phyloP scores from a whole-genome alignment of 2,888 invertebrate species.

The Octonoba sinensis region DNA sequence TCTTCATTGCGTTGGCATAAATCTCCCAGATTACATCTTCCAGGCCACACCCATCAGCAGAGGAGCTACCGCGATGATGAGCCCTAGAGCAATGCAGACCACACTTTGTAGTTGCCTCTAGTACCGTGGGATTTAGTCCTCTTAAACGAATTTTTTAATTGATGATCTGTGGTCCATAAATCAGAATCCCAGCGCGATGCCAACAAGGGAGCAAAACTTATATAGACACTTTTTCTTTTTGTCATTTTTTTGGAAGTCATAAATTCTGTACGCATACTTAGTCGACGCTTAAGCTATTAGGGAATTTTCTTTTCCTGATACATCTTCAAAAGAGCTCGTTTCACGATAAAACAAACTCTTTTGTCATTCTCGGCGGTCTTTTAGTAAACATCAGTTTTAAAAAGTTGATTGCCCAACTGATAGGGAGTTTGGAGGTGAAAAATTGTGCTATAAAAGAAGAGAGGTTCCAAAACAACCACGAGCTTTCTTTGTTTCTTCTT shows the following conservation, averaged over 20 bases:
- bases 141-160: constrained; percentile 35
- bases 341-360: constrained; percentile 9
- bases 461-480: too few relatives aligned
- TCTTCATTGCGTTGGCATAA: constrained; percentile 46
- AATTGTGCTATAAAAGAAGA: too few relatives aligned
- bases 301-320: constrained; percentile 2
- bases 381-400: neutral
- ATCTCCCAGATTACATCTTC: constrained; percentile 45
- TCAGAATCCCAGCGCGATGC: constrained; percentile 10
- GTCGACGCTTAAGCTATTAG: neutral
- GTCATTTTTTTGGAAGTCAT: neutral
- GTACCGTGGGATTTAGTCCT: constrained; percentile 23
- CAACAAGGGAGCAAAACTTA: constrained; percentile 15
- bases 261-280: constrained; percentile 1
- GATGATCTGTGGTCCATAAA: constrained; percentile 29
- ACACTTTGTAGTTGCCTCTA: constrained; percentile 17
- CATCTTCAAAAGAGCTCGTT: neutral
- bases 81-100: constrained; percentile 6
- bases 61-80: constrained; percentile 37
- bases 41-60: constrained; percentile 27
- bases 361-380: constrained; percentile 1
- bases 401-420: too few relatives aligned
- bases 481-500: too few relatives aligned
- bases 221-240: constrained; percentile 11
- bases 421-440: too few relatives aligned